Evolutionary conservation across 2,888 invertebrate species (phyloP), one percentile per base, ranked within the genome.

Genomic region (Drosophila macrospina): DNA sequence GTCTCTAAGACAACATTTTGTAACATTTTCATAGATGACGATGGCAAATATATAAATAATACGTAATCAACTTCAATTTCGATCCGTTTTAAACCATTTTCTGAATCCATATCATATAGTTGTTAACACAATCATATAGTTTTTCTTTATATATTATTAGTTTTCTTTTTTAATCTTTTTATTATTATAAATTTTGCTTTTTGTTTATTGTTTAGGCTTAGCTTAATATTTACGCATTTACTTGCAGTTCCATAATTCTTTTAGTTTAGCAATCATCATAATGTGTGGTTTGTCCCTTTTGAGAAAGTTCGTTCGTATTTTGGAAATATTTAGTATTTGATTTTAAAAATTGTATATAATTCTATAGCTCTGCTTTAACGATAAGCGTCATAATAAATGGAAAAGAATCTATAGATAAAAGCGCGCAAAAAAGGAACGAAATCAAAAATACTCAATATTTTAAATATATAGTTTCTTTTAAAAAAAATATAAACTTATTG

Each of bases 351-450:
- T 20, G 20, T 20, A 78, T 45, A 20, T 60, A 56, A 57, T 66
- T 79, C 62, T 85, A 76, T 68, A 86, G 68, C 74, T 86, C 64
- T 69, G 74, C 60, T 78, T 66, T 77, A 59, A 59, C 51, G 47
- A 74, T 78, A 75, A 75, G 75, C 78, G 74, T 78, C 74, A 75
- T 78, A 20, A 63, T 52, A 60, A 78, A 61, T 75, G 75, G 78
- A 78, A 78, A 72, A 26, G 28, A 57, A 37, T 48, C 20, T 59
- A 47, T 51, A 62, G 62, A 62, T 50, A 74, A 60, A 63, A 34
- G 26, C 26, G 24, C 39, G 39, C n/a, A 28, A 28, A 74, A 30
- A 74, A 64, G 51, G 37, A 71, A 78, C 57, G 30, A 69, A 64
- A 69, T 67, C 54, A 64, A 51, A 61, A 30, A 30, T 60, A 63